These are phyloP conservation scores for Hirtodrosophila confusa DNA, from an alignment of 2,888 invertebrate species.

Conservation along the genomic window DNA sequence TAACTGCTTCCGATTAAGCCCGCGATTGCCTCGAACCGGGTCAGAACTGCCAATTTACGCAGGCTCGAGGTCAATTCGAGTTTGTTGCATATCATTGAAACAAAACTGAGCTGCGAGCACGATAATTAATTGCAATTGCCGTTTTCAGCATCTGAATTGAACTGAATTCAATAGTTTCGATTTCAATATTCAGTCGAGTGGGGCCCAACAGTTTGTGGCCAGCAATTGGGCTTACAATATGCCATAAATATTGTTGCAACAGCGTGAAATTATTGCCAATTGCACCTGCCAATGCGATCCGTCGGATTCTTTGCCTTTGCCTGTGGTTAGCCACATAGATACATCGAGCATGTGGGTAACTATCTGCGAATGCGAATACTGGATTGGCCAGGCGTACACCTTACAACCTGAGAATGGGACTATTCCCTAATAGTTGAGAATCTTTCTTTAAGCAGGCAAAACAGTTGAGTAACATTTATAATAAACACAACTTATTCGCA, in stretches of 20 bases:
- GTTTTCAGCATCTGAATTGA: conserved; percentile 10
- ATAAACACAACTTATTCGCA: too few relatives aligned
- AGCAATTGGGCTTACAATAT: conserved; percentile 37
- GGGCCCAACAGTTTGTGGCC: conserved; percentile 16
- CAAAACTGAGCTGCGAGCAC: conserved; percentile 7
- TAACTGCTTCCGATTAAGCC: conserved; percentile 57
- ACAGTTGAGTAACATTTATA: too few relatives aligned
- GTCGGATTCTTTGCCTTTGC: conserved; percentile 1
- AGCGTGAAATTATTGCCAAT: conserved; percentile 67
- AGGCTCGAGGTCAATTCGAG: conserved; percentile 23
- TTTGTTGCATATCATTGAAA: conserved; percentile 7
- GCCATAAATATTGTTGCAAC: conserved; percentile 59
- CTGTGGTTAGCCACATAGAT: conserved; percentile 14
- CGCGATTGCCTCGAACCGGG: conserved; percentile 19
- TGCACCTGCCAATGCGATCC: conserved; percentile 68
- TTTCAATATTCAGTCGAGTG: conserved; percentile 17
- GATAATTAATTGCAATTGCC: conserved; percentile 24
- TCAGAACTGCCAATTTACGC: conserved; percentile 7
- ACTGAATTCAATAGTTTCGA: conserved; percentile 13
- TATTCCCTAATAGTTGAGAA: too few relatives aligned
- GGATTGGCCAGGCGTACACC: conserved; percentile 23
- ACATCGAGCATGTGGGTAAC: conserved; percentile 18
- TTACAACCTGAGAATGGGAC: background rate
- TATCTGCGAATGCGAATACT: conserved; percentile 4
- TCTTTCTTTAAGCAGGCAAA: too few relatives aligned